Evolutionary conservation across 2,888 invertebrate species (phyloP).

Genomic region (Andrena minutula): DNA sequence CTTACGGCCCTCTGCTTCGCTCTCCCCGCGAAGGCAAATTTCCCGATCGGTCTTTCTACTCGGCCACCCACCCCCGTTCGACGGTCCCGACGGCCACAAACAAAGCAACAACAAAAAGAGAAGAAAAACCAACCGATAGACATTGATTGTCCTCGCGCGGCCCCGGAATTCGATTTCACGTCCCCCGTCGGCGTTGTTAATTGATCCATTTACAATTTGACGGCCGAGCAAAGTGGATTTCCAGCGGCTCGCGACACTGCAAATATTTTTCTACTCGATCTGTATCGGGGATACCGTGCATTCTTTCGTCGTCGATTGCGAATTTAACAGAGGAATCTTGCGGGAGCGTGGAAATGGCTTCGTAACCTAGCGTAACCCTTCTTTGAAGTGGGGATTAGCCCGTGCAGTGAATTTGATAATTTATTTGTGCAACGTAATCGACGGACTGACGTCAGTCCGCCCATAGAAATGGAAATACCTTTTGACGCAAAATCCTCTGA

Average conservation of each 20-base stretch:
- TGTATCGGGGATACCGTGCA: neutral
- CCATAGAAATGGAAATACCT: conserved; percentile 28
- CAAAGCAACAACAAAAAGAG: too few relatives aligned
- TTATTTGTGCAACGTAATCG: neutral
- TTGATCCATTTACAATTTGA: conserved; percentile 57
- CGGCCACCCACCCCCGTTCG: neutral
- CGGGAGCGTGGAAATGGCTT: neutral
- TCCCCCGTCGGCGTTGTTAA: conserved; percentile 38
- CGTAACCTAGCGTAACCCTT: neutral
- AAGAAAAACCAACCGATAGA: conserved; percentile 45
- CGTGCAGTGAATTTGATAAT: too few relatives aligned
- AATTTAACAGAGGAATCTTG: neutral
- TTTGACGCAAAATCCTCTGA: conserved; percentile 7
- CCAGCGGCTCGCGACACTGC: conserved; percentile 23
- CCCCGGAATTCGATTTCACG: conserved; percentile 54
- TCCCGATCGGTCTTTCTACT: conserved; percentile 41
- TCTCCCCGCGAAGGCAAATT: conserved; percentile 38
- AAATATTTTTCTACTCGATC: conserved; percentile 42
- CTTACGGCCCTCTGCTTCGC: conserved; percentile 25
- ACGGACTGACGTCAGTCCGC: neutral
- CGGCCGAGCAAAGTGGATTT: conserved; percentile 42
- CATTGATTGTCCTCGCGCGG: conserved; percentile 55
- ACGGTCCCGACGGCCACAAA: conserved; percentile 19
- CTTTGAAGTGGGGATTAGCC: too few relatives aligned
- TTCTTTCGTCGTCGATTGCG: neutral